phyloP scores from a whole-genome alignment of 2,888 invertebrate genomes.

The Pristionchus arcanus region DNA sequence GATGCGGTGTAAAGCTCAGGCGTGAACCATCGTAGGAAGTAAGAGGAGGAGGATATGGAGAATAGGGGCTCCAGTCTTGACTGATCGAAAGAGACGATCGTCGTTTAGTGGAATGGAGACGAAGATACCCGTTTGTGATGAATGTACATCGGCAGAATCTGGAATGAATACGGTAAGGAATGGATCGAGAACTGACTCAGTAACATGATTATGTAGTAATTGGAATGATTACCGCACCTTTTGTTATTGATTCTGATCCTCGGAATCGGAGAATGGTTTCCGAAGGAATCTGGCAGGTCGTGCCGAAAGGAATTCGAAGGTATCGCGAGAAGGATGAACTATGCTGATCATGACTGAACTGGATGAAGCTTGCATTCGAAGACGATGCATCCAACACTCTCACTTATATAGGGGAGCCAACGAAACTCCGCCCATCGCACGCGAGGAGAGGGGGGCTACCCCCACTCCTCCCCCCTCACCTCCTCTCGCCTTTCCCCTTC shows the following conservation, averaged over 20 bases:
- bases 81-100: constrained; percentile 1
- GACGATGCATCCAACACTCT: neutral
- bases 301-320: constrained; percentile 66
- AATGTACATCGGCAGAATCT: constrained; percentile 19
- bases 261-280: constrained; percentile 35
- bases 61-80: neutral
- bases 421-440: constrained; percentile 34
- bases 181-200: neutral
- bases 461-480: constrained; percentile 43
- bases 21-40: constrained; percentile 10
- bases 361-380: constrained; percentile 26
- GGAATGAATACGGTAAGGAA: constrained; percentile 41
- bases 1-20: constrained; percentile 11
- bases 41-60: constrained; percentile 4
- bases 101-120: neutral
- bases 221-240: neutral
- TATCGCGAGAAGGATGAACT: constrained; percentile 69
- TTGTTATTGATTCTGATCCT: constrained; percentile 17
- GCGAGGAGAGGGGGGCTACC: constrained; percentile 15
- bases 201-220: neutral
- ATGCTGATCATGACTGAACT: constrained; percentile 67
- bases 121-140: neutral
- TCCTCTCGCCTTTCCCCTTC: neutral
- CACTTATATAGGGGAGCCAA: constrained; percentile 46
- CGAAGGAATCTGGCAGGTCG: constrained; percentile 51